Evolutionary conservation across 2,797 vertebrate species (phyloP).

Genomic region (Nyctalus aviator): DNA sequence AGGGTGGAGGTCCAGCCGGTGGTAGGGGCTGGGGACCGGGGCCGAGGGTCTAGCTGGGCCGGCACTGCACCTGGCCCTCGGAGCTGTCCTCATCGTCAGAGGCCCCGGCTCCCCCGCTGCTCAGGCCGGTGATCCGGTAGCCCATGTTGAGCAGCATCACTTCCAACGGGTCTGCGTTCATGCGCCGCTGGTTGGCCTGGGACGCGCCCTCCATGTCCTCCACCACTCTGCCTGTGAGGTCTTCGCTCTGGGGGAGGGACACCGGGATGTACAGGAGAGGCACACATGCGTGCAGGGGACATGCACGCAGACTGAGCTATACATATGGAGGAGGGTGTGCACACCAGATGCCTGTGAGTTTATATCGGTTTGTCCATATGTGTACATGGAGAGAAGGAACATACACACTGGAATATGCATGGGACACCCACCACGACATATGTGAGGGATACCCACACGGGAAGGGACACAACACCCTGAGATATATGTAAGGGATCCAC

Average conservation of each 20-base stretch:
- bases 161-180: slow-evolving; percentile 98
- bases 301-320: background rate
- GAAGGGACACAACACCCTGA: background rate
- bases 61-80: slow-evolving; percentile 98
- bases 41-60: slow-evolving; percentile 93
- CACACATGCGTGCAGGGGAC: background rate
- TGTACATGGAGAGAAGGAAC: background rate
- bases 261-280: background rate
- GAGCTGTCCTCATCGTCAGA: slow-evolving; percentile 98
- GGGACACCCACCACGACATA: background rate
- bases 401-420: rapidly evolving
- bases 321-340: background rate
- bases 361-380: background rate
- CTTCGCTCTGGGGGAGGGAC: slow-evolving; percentile 90
- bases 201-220: slow-evolving; percentile 99
- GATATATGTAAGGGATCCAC: background rate
- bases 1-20: slow-evolving; percentile 43
- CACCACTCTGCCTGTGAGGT: slow-evolving; percentile 94
- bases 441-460: background rate
- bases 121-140: slow-evolving; percentile 97
- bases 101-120: slow-evolving; percentile 92
- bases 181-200: slow-evolving; percentile 97
- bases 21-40: slow-evolving; percentile 19
- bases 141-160: slow-evolving; percentile 99
- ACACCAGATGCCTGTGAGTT: background rate